Evolutionary conservation across 2,797 vertebrate genomes (phyloP), one percentile per base, ranked within the genome.

Genomic region (Coendou prehensilis): DNA sequence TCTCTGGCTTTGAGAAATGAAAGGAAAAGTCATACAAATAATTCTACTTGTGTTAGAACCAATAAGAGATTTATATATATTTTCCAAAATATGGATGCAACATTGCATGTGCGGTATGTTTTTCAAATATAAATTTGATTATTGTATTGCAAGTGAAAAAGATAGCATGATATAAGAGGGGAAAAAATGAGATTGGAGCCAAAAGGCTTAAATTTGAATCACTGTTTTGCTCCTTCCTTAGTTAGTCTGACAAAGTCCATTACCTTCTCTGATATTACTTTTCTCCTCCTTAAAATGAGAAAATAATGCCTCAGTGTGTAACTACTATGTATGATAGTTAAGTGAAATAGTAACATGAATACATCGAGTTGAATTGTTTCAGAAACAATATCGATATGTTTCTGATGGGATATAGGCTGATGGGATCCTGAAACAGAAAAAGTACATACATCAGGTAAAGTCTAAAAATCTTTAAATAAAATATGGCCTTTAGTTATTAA

Each of bases 1-100:
- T 94, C 85, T 94, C 85, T 80, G 91, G 45, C 67, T 98, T 95
- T 91, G 45, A 93, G 80, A 92, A 96, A 96, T 78, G 80, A 93
- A 47, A 85, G 15, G 64, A 89, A 95, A 94, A 91, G 26, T 85
- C 50, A 47, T 59, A 94, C 61, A 94, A 87, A 94, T 30, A 96
- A 91, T 87, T 96, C 93, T 82, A 64, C 56, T 91, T 95, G n/a
- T 69, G 9, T 80, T 73, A n/a, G 45, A 87, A 30, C 69, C 33
- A 92, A 54, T 63, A 95, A 91, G 47, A 41, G 37, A 84, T 63
- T 87, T 87, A 67, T 41, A 92, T 86, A 57, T 80, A 11, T 84
- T 91, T 94, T 91, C 54, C 45, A 92, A 94, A 96, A 86, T 75
- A 45, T 90, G 59, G 18, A 63, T 57, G 7, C 22, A 89, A 78